phyloP scores from a whole-genome alignment of 2,113 vertebrate species.

The Paramisgurnus dabryanus region DNA sequence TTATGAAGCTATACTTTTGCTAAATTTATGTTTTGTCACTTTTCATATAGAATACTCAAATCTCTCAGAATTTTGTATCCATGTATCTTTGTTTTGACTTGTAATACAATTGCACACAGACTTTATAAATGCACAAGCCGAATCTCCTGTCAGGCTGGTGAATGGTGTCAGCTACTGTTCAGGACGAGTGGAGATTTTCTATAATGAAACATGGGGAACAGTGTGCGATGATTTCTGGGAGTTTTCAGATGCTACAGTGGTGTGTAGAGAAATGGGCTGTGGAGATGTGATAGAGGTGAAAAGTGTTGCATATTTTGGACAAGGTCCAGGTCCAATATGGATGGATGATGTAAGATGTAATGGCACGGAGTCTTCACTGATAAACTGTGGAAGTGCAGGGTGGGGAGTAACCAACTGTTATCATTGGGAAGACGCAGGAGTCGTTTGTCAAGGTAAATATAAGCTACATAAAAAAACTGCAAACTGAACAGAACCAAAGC shows the following conservation, averaged over 20 bases:
- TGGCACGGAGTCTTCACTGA: conserved; percentile 8
- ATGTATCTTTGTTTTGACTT: neutral
- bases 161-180: neutral
- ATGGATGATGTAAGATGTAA: neutral
- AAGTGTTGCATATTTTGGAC: conserved; percentile 1
- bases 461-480: neutral
- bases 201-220: conserved; percentile 1
- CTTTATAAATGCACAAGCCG: neutral
- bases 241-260: conserved; percentile 9
- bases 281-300: neutral
- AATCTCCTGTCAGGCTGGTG: conserved; percentile 7
- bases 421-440: conserved; percentile 6
- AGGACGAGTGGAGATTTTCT: conserved; percentile 18
- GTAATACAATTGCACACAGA: neutral
- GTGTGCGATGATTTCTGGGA: conserved; percentile 24
- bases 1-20: neutral
- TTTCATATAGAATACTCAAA: neutral
- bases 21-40: neutral
- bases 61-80: too few species aligned
- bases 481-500: too few species aligned
- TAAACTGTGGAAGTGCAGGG: neutral
- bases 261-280: conserved; percentile 33
- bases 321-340: conserved; percentile 22
- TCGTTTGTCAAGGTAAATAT: conserved; percentile 15
- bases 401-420: too few species aligned